Percentiles rank a stretch among this genome's conserved stretches.
Conservation (phyloP, 2,113 vertebrate genomes). For the Triplophysa rosa region DNA sequence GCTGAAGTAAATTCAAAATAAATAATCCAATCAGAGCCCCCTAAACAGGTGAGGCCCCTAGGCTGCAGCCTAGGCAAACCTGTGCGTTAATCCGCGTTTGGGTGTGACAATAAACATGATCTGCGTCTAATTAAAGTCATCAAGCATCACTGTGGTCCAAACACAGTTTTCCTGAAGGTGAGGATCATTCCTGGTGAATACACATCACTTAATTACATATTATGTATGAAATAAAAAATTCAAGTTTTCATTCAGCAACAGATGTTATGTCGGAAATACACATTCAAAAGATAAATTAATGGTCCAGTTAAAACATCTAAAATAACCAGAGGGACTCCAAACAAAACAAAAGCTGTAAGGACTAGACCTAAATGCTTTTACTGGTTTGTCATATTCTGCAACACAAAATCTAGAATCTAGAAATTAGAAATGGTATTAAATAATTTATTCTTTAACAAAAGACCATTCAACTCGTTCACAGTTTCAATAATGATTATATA, state of each 20-base stretch:
- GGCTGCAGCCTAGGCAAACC: too few species aligned
- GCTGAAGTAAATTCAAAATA: too few species aligned
- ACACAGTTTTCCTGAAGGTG: not conserved
- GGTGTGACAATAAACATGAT: slow-evolving; percentile 7
- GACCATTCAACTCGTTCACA: too few species aligned
- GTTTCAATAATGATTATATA: too few species aligned
- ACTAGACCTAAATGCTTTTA: not conserved
- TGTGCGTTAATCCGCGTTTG: too few species aligned
- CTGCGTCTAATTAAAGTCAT: slow-evolving; percentile 12
- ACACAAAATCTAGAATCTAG: too few species aligned
- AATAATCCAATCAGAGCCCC: too few species aligned
- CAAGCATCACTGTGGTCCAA: not conserved
- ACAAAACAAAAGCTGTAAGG: not conserved
- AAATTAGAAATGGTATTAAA: too few species aligned
- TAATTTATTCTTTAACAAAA: too few species aligned
- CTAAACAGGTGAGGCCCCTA: too few species aligned
- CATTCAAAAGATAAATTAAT: slow-evolving; percentile 9
- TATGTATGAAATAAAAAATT: slow-evolving; percentile 29
- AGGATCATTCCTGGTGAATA: not conserved
- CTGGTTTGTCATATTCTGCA: too few species aligned
- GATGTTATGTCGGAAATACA: slow-evolving; percentile 10
- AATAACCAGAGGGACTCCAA: not conserved
- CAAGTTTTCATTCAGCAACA: slow-evolving; percentile 23
- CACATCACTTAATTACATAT: slow-evolving; percentile 10
- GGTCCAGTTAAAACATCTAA: not conserved